Percentiles rank a stretch among this genome's conserved stretches.
phyloP scores from a whole-genome alignment of 2,113 vertebrate species.

The Cichladusa arquata region DNA sequence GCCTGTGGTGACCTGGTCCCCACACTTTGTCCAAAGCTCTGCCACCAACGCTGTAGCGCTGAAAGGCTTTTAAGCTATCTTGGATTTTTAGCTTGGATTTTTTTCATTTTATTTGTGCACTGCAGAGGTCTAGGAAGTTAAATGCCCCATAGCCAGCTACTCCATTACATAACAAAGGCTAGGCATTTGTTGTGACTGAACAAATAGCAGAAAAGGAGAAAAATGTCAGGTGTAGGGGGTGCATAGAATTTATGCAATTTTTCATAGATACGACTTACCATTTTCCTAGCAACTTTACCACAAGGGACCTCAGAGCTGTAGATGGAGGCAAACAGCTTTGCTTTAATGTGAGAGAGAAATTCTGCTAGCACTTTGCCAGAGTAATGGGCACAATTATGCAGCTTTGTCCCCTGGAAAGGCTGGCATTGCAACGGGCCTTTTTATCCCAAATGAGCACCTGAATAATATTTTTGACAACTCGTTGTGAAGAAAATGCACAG shows the following conservation, averaged over 20 bases:
- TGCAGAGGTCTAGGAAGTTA: neutral
- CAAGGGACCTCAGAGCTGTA: slow-evolving; percentile 1
- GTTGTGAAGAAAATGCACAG: neutral
- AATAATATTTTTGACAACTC: slow-evolving; percentile 2
- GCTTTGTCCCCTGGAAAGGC: neutral
- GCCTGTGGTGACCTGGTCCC: neutral
- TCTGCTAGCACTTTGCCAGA: neutral
- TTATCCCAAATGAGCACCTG: neutral
- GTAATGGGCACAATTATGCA: neutral
- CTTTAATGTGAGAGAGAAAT: slow-evolving; percentile 13
- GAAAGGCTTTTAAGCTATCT: neutral
- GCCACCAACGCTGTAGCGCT: neutral
- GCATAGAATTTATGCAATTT: neutral
- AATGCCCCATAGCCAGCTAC: neutral
- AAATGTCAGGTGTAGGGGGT: neutral
- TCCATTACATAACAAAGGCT: neutral
- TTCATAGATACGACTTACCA: neutral
- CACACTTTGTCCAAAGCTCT: neutral
- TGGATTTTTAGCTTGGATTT: neutral
- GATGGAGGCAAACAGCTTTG: neutral
- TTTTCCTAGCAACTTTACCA: slow-evolving; percentile 1
- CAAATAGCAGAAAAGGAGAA: neutral
- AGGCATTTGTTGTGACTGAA: neutral
- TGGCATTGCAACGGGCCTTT: neutral
- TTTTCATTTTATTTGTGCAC: neutral